These are phyloP conservation scores for Trichosurus vulpecula DNA, from an alignment of 2,797 vertebrate species.

Conservation along the genomic window DNA sequence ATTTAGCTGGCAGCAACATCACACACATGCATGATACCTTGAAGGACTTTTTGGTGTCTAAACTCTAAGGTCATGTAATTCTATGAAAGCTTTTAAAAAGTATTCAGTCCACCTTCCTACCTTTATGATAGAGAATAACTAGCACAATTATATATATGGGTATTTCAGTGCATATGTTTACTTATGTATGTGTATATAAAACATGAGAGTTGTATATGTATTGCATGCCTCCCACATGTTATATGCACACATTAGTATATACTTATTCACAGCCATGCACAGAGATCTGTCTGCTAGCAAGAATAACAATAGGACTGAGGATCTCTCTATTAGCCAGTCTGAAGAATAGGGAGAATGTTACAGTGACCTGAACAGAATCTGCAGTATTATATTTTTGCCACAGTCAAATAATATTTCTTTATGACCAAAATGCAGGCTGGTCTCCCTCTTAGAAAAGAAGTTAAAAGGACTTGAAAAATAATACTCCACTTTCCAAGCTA, in stretches of 20 bases:
- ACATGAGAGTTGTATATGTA: neutral
- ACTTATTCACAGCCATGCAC: neutral
- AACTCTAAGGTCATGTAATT: neutral
- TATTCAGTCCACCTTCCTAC: neutral
- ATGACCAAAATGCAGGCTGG: neutral
- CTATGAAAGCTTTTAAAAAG: neutral
- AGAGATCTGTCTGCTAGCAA: neutral
- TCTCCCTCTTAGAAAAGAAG: neutral
- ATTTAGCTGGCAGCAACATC: constrained; percentile 71
- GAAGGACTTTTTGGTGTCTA: constrained; percentile 42
- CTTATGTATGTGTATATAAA: neutral
- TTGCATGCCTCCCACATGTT: neutral
- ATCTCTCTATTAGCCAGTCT: neutral
- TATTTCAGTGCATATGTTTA: neutral
- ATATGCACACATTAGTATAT: neutral
- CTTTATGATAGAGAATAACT: neutral
- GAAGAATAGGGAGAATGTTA: neutral
- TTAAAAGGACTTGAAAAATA: neutral
- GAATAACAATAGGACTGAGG: neutral
- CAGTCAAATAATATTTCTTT: neutral
- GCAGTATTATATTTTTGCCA: neutral
- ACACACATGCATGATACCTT: constrained; percentile 55
- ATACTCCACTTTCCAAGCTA: neutral
- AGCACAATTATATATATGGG: neutral
- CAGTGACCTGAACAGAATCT: neutral